Conservation (phyloP, 2,888 invertebrate genomes). For the Cyaniris semiargus region DNA sequence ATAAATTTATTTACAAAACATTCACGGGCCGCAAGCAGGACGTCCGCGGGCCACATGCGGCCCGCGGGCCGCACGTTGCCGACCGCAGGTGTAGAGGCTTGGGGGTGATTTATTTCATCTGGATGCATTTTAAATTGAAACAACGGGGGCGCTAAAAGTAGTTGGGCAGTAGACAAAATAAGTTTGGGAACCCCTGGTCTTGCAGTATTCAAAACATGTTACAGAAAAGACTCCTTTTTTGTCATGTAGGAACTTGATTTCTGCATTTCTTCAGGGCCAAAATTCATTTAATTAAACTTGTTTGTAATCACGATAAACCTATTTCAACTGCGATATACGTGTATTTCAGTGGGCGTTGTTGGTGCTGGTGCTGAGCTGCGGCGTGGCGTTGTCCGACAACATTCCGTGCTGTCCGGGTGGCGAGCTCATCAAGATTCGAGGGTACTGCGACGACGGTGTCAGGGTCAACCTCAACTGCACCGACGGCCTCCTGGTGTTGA, state of each 20-base stretch:
- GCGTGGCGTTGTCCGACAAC: conserved; percentile 44
- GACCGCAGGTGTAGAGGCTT: no score
- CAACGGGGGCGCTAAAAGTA: no score
- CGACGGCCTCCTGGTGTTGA: conserved; percentile 60
- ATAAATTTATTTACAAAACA: no score
- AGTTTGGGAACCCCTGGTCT: no score
- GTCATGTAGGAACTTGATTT: not conserved
- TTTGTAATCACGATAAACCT: not conserved
- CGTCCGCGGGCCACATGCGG: no score
- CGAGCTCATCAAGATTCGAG: conserved; percentile 49
- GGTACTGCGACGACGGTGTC: conserved; percentile 50
- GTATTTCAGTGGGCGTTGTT: conserved; percentile 57
- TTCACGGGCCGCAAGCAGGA: no score
- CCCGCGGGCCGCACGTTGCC: no score
- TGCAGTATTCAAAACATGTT: no score
- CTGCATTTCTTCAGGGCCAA: not conserved
- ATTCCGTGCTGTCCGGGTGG: conserved; percentile 60
- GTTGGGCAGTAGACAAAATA: no score
- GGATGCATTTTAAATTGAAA: no score
- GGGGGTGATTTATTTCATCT: no score
- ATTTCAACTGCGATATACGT: conserved; percentile 1
- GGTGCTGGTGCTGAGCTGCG: conserved; percentile 51
- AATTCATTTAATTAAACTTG: no score
- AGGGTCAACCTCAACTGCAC: conserved; percentile 55
- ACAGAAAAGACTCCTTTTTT: not conserved